phyloP scores from a whole-genome alignment of 2,113 vertebrate genomes.

The Pteropus alecto region DNA sequence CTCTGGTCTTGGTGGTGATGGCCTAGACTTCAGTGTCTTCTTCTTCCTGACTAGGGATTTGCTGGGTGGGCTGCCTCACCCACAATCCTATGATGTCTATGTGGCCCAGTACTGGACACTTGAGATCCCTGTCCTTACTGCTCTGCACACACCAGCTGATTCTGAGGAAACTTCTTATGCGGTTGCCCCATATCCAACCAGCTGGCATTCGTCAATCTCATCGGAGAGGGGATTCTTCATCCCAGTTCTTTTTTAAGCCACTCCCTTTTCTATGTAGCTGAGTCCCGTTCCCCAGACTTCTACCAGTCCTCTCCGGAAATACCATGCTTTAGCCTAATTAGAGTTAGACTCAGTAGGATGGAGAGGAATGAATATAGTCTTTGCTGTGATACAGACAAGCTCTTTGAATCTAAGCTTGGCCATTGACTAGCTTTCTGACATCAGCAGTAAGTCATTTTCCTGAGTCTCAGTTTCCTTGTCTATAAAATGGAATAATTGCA shows the following conservation, averaged over 20 bases:
- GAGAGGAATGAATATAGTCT: not conserved
- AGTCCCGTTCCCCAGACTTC: not conserved
- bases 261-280: not conserved
- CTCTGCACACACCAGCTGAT: not conserved
- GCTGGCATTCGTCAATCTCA: not conserved
- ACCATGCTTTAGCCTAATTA: not conserved
- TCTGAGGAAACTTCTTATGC: not conserved
- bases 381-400: not conserved
- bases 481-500: not conserved
- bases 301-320: not conserved
- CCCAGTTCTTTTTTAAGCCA: not conserved
- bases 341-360: not conserved
- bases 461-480: not conserved
- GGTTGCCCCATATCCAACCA: not conserved
- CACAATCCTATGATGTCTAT: not conserved
- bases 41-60: not conserved
- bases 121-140: not conserved
- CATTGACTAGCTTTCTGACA: not conserved
- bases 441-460: not conserved
- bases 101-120: not conserved
- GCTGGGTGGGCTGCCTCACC: not conserved
- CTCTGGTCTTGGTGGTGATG: not conserved
- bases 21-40: not conserved
- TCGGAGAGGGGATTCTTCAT: not conserved
- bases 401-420: not conserved